Percentiles rank a stretch among this genome's conserved stretches.
These are phyloP conservation scores for Galerucella pusilla DNA, from an alignment of 2,888 invertebrate species.

Conservation along the genomic window DNA sequence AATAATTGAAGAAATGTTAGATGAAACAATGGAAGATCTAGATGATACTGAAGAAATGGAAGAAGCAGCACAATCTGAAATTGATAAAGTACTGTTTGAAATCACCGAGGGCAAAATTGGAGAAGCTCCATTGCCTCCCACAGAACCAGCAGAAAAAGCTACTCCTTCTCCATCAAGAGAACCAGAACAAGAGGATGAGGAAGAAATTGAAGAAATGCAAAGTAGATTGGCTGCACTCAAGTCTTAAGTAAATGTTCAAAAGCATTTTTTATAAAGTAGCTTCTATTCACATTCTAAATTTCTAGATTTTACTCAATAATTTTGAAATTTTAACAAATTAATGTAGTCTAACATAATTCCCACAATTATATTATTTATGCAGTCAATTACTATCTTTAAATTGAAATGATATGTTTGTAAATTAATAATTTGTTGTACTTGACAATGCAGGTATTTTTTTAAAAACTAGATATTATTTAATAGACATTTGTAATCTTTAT, in stretches of 20 bases:
- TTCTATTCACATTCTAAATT: neutral
- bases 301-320: conserved; percentile 9
- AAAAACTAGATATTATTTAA: no score
- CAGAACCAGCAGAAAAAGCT: conserved; percentile 67
- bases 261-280: neutral
- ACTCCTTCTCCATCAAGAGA: conserved; percentile 69
- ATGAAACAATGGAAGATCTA: conserved; percentile 94
- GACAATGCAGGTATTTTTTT: no score
- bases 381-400: neutral
- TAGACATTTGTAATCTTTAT: no score
- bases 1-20: conserved; percentile 98
- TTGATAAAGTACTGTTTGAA: conserved; percentile 77
- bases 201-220: conserved; percentile 86
- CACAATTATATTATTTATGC: no score
- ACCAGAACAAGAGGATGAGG: conserved; percentile 75
- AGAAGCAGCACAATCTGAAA: conserved; percentile 93
- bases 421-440: neutral
- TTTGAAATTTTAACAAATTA: neutral
- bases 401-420: neutral
- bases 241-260: conserved; percentile 70
- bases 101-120: conserved; percentile 92
- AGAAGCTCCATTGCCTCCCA: conserved; percentile 85
- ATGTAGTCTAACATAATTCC: no score
- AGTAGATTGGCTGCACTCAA: conserved; percentile 86
- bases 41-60: conserved; percentile 96